A percentile compares a stretch with the other conserved stretches of the same genome.
Evolutionary conservation across 2,888 invertebrate species (phyloP).

Genomic region (Hipparchia sbordonii): DNA sequence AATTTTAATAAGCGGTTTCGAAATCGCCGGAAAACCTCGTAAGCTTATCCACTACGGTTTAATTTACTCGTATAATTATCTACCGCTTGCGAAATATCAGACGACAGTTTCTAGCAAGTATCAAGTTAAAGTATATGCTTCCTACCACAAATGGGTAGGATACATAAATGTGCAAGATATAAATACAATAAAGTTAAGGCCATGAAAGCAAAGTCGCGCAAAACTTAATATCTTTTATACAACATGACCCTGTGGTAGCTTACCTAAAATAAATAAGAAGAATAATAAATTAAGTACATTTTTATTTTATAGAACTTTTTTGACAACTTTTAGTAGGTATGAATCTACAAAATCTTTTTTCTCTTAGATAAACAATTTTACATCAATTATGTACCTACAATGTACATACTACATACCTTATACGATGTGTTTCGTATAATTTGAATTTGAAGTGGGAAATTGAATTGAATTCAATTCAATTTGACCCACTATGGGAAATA

Average conservation of each 20-base stretch:
- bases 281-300: too few species aligned
- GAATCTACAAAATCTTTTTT: neutral
- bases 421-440: too few species aligned
- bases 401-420: too few species aligned
- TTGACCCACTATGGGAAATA: neutral
- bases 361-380: neutral
- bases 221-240: neutral
- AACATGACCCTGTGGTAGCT: neutral
- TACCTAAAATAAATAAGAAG: neutral
- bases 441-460: neutral
- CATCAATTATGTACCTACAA: too few species aligned
- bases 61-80: slow-evolving; percentile 14
- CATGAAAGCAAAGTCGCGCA: neutral
- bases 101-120: slow-evolving; percentile 12
- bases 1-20: slow-evolving; percentile 27
- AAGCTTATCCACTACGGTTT: slow-evolving; percentile 22
- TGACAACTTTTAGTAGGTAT: too few species aligned
- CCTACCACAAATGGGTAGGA: slow-evolving; percentile 2
- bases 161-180: slow-evolving; percentile 5
- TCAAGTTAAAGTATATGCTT: slow-evolving; percentile 12
- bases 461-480: neutral
- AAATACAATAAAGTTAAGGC: neutral
- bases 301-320: too few species aligned
- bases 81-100: slow-evolving; percentile 24
- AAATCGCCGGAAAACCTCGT: slow-evolving; percentile 29